A percentile compares a stretch with the other conserved stretches of the same genome.
phyloP scores from a whole-genome alignment of 1,140 invertebrate genomes.

The Venturia canescens region DNA sequence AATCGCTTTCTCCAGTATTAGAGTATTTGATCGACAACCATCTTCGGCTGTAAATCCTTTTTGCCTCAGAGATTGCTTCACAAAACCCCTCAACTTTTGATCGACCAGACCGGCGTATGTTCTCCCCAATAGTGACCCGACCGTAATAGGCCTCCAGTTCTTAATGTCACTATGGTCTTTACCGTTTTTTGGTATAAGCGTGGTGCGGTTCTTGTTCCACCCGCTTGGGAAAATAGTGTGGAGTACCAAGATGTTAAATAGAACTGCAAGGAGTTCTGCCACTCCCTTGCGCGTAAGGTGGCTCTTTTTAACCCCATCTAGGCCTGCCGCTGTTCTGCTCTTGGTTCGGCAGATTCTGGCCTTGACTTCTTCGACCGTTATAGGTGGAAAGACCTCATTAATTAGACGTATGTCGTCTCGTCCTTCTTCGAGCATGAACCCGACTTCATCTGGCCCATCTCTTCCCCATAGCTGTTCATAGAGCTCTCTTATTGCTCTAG shows the following conservation, averaged over 20 bases:
- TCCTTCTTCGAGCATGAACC: neutral
- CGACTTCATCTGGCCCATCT: neutral
- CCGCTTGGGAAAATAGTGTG: constrained; percentile 41
- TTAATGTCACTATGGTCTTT: constrained; percentile 46
- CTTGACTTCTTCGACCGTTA: constrained; percentile 28
- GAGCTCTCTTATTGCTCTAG: neutral
- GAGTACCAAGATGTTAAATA: constrained; percentile 49
- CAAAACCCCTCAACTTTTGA: constrained; percentile 49
- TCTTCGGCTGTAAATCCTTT: too few relatives aligned
- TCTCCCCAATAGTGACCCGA: constrained; percentile 52
- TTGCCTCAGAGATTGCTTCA: too few relatives aligned
- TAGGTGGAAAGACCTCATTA: constrained; percentile 27
- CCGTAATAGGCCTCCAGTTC: too few relatives aligned
- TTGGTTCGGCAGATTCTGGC: constrained; percentile 11
- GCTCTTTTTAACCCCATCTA: constrained; percentile 46
- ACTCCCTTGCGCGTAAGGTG: neutral
- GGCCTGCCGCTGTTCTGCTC: constrained; percentile 41
- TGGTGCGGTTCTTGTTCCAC: too few relatives aligned
- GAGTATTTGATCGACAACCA: constrained; percentile 55
- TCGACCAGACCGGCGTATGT: constrained; percentile 58
- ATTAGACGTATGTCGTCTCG: too few relatives aligned
- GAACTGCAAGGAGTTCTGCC: neutral
- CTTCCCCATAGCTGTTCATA: neutral
- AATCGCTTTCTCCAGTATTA: constrained; percentile 42
- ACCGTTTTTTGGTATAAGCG: constrained; percentile 60